Percentiles rank a stretch among this genome's conserved stretches.
These are phyloP conservation scores for Mastacembelus armatus DNA, from an alignment of 2,797 vertebrate species.

Conservation along the genomic window DNA sequence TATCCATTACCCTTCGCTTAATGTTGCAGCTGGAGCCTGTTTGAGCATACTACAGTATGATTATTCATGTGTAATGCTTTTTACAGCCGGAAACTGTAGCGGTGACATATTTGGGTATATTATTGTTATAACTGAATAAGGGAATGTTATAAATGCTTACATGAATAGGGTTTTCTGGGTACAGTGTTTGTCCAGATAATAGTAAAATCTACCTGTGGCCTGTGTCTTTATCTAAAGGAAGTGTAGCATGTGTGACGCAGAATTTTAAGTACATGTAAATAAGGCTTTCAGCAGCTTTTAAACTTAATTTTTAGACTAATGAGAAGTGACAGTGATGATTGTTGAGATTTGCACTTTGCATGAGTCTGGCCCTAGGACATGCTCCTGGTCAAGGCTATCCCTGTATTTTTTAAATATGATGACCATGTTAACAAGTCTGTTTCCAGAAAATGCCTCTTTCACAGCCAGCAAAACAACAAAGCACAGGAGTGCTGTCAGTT, in stretches of 20 bases:
- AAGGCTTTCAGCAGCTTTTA: conserved; percentile 6
- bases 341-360: conserved; percentile 49
- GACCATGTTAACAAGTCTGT: conserved; percentile 28
- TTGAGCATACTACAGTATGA: no score
- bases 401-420: conserved; percentile 22
- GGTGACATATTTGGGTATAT: no score
- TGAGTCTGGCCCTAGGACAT: conserved; percentile 41
- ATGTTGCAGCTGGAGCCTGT: neutral
- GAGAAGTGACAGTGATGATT: conserved; percentile 47
- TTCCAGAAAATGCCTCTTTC: conserved; percentile 10
- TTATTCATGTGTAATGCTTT: neutral
- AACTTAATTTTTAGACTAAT: neutral
- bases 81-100: neutral
- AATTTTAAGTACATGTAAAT: no score
- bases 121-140: no score
- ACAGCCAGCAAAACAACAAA: conserved; percentile 18
- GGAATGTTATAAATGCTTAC: no score
- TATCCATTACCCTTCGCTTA: neutral
- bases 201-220: no score
- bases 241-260: no score
- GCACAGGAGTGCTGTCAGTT: no score
- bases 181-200: no score
- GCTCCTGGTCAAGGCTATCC: conserved; percentile 13
- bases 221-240: no score
- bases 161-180: no score